Base-by-base conservation (phyloP, 2,797 vertebrate genomes). In the Triplophysa yarkandensis region DNA sequence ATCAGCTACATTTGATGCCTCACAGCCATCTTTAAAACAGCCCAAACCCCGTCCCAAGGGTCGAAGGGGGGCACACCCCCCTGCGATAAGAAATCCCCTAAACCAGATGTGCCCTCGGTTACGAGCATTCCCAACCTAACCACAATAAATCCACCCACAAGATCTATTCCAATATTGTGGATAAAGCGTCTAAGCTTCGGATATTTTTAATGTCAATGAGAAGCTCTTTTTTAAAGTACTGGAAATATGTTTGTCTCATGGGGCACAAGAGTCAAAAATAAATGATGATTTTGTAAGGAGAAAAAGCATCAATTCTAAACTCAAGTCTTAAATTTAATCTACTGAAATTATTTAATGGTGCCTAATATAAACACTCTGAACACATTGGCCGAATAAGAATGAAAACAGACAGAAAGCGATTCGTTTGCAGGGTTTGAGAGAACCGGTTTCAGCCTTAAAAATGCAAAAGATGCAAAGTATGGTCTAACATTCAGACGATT, bases 151-250 rank as follows among this genome's bases (percentile, higher is more conserved):
- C 32, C 62, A 52, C 44, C 21, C 16, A 4, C 25, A 30, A 63
- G 9, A 44, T 63, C 23, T 52, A 63, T 62, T 41, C 69, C 28
- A 71, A 62, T 50, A 27, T 23, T 30, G 19, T 72, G 70, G 44
- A 72, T 63, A 41, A 72, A 21, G 46, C 23, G 28, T 63, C 44
- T 72, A 32, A 71, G 69, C 36, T 27, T 62, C 32, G 50, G 21
- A 71, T 21, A 41, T 63, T 72, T n/a, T 54, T 41, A 28, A 52
- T 54, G 70, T 23, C 32, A 39, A 23, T 21, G 23, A 63, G 69
- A 62, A 50, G 9, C 44, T 72, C 44, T 39, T 52, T 52, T 46
- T 72, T 4, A 28, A 30, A 63, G 58, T 63, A 54, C 60, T 52
- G 70, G 17, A 63, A 28, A 63, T 28, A 41, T 62, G 48, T 72